These are phyloP conservation scores for Enoplolaimus lenunculus DNA, from an alignment of 2,888 invertebrate species.

Conservation along the genomic window DNA sequence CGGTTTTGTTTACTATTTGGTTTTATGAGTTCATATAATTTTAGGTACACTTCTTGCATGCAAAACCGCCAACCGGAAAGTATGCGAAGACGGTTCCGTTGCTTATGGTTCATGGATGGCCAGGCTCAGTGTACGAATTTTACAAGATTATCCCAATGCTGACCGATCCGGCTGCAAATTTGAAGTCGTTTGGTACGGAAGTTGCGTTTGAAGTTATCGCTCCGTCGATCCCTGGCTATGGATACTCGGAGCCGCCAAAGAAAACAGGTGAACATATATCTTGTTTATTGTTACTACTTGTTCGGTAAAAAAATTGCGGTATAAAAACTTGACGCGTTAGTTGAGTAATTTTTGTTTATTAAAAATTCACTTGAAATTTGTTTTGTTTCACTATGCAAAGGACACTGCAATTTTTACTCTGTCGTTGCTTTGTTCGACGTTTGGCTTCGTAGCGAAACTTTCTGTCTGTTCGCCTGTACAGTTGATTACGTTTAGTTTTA, in stretches of 20 bases:
- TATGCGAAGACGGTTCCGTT: slow-evolving; percentile 51
- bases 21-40: too few species aligned
- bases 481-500: too few species aligned
- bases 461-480: too few species aligned
- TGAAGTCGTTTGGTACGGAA: neutral
- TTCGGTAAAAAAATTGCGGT: too few species aligned
- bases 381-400: too few species aligned
- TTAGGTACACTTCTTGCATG: slow-evolving; percentile 59
- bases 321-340: too few species aligned
- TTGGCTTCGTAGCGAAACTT: too few species aligned
- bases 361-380: too few species aligned
- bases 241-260: slow-evolving; percentile 49
- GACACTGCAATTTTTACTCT: too few species aligned
- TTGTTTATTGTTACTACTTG: slow-evolving; percentile 21
- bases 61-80: slow-evolving; percentile 47
- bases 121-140: slow-evolving; percentile 65
- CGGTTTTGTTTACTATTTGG: too few species aligned
- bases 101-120: slow-evolving; percentile 68
- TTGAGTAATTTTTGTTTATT: too few species aligned
- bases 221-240: slow-evolving; percentile 49
- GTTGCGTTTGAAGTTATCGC: slow-evolving; percentile 43
- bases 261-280: slow-evolving; percentile 52
- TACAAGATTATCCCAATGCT: slow-evolving; percentile 50
- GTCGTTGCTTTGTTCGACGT: too few species aligned
- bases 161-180: slow-evolving; percentile 48